phyloP scores from a whole-genome alignment of 2,797 vertebrate genomes.

The Helostoma temminkii region DNA sequence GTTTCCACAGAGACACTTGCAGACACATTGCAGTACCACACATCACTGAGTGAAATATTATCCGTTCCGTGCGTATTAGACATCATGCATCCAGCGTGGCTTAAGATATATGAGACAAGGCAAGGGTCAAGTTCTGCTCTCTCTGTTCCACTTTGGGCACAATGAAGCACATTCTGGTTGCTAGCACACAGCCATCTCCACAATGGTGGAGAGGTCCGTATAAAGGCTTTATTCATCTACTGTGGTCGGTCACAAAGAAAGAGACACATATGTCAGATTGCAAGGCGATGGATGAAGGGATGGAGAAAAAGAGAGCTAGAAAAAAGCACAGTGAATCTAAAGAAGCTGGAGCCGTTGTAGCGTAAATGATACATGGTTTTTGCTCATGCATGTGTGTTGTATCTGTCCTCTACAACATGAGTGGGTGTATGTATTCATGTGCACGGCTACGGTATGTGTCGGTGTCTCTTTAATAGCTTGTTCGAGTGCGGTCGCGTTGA shows the following conservation, averaged over 20 bases:
- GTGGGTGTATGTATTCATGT: not conserved
- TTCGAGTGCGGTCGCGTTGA: slow-evolving; percentile 11
- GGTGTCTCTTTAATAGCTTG: slow-evolving; percentile 37
- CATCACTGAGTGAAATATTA: slow-evolving; percentile 13
- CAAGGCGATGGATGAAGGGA: slow-evolving; percentile 42
- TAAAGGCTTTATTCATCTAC: slow-evolving; percentile 77
- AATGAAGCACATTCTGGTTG: slow-evolving; percentile 77
- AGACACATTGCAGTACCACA: slow-evolving; percentile 17
- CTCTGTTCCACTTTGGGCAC: slow-evolving; percentile 67
- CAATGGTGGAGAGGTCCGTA: slow-evolving; percentile 63
- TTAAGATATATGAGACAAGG: slow-evolving; percentile 37
- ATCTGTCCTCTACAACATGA: not conserved
- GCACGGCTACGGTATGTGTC: not conserved
- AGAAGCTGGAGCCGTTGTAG: slow-evolving; percentile 6
- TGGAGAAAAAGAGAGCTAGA: slow-evolving; percentile 7
- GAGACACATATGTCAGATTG: slow-evolving; percentile 67
- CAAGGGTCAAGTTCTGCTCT: slow-evolving; percentile 50
- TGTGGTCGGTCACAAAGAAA: slow-evolving; percentile 66
- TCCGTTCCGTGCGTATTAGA: slow-evolving; percentile 27
- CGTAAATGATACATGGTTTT: not conserved
- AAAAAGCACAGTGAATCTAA: slow-evolving; percentile 18
- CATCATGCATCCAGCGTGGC: slow-evolving; percentile 6
- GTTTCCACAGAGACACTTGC: slow-evolving; percentile 50
- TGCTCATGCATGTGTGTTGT: slow-evolving; percentile 7
- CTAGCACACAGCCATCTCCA: slow-evolving; percentile 56